Evolutionary conservation across 2,888 invertebrate genomes (phyloP).

Genomic region (Pardosa pseudoannulata): DNA sequence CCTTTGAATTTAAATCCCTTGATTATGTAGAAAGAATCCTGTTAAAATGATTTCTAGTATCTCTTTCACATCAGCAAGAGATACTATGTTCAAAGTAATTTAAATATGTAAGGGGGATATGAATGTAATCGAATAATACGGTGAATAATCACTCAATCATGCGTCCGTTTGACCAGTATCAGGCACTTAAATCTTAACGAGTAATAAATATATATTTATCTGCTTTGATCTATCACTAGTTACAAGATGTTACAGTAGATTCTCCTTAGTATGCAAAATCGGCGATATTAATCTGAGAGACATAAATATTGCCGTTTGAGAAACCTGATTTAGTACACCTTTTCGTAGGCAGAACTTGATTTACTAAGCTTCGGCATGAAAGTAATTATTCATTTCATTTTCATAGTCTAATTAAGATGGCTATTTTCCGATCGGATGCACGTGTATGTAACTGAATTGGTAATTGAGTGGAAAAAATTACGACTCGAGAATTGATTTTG

Average conservation of each 20-base stretch:
- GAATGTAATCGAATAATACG: no score
- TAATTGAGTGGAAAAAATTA: neutral
- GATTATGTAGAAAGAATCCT: no score
- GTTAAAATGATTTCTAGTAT: no score
- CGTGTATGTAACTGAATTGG: neutral
- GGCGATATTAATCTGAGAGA: neutral
- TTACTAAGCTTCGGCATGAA: neutral
- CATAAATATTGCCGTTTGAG: neutral
- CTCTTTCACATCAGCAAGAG: no score
- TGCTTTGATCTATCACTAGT: neutral
- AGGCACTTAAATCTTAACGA: neutral
- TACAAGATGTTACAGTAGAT: neutral
- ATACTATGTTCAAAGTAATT: no score
- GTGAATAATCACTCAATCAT: neutral
- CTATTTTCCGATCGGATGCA: neutral
- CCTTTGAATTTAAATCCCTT: no score
- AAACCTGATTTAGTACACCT: neutral
- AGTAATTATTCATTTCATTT: neutral
- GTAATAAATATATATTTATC: constrained; percentile 8
- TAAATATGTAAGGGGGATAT: no score
- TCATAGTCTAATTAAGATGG: neutral
- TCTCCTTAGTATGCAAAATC: neutral
- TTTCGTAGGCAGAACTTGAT: neutral
- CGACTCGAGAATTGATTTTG: neutral
- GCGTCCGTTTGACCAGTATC: neutral